phyloP scores from a whole-genome alignment of 2,113 vertebrate species.

The Uria lomvia region DNA sequence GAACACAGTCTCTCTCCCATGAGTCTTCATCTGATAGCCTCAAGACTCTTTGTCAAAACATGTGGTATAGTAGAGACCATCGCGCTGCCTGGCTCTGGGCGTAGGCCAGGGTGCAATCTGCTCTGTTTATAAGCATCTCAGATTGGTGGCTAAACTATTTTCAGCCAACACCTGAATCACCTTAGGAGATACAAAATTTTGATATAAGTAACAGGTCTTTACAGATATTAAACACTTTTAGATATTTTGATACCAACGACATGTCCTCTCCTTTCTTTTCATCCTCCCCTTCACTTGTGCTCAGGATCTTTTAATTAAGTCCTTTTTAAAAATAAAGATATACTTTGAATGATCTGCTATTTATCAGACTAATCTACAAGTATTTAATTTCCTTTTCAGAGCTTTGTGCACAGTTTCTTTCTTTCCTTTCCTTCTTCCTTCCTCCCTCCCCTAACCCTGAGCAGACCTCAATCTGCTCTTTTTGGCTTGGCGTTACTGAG shows the following conservation, averaged over 20 bases:
- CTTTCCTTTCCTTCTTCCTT: background rate
- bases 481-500: background rate
- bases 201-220: background rate
- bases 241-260: background rate
- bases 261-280: background rate
- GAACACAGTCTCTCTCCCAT: background rate
- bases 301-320: background rate
- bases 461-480: background rate
- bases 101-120: background rate
- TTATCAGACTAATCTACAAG: background rate
- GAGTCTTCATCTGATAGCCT: background rate
- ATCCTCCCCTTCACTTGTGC: background rate
- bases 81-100: rapidly evolving
- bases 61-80: background rate
- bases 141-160: background rate
- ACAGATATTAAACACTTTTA: background rate
- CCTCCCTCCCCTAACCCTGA: background rate
- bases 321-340: background rate
- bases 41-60: background rate
- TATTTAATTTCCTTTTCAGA: background rate
- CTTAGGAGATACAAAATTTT: background rate
- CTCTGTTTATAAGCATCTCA: background rate
- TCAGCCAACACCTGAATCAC: background rate
- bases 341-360: background rate
- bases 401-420: background rate